A percentile compares a stretch with the other conserved stretches of the same genome.
phyloP scores from a whole-genome alignment of 2,113 vertebrate species.

The Calyptomena viridis region DNA sequence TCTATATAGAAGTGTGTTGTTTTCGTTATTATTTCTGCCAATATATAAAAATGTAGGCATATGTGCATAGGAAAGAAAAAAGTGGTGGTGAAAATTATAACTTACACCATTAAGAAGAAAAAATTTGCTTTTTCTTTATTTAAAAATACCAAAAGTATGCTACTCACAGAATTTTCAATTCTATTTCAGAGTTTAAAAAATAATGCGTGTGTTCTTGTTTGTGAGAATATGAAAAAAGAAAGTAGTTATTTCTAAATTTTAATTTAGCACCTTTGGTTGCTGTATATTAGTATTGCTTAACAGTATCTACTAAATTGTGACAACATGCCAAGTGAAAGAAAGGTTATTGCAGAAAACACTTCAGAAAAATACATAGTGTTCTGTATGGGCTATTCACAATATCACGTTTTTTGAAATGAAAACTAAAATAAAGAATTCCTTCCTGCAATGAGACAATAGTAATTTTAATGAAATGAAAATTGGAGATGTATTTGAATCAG shows the following conservation, averaged over 20 bases:
- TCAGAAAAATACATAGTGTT: neutral
- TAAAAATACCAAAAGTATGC: neutral
- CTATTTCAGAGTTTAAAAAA: neutral
- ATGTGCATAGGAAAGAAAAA: neutral
- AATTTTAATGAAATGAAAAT: neutral
- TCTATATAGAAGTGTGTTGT: neutral
- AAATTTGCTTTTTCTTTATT: neutral
- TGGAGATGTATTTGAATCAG: neutral
- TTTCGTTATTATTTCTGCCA: neutral
- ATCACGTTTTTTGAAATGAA: neutral
- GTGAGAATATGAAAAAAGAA: neutral
- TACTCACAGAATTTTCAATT: neutral
- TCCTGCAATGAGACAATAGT: neutral
- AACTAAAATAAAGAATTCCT: neutral
- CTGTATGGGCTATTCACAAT: neutral
- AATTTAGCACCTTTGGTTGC: accelerated
- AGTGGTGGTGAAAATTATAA: neutral
- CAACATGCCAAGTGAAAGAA: neutral
- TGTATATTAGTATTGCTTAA: neutral
- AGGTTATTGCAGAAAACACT: neutral
- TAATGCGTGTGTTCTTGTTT: neutral
- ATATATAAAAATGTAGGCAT: neutral
- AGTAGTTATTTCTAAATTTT: neutral
- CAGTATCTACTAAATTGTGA: neutral
- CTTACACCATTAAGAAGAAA: neutral